These are phyloP conservation scores for Nomada flava DNA, from an alignment of 2,888 invertebrate species.

Conservation along the genomic window DNA sequence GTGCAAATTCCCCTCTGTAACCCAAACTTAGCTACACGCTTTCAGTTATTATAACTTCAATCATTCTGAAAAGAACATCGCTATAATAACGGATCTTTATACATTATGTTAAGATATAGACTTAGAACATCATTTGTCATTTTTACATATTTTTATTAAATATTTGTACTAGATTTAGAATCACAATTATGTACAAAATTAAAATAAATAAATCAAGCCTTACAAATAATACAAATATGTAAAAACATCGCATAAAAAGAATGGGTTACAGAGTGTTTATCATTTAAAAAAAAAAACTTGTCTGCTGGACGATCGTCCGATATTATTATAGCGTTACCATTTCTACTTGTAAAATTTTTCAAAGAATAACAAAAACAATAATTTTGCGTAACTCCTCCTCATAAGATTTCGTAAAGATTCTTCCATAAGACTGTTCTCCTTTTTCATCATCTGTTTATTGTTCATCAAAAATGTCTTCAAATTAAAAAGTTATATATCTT, in stretches of 20 bases:
- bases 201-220: constrained; percentile 52
- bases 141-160: constrained; percentile 42
- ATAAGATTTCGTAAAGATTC: too few relatives aligned
- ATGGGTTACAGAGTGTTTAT: constrained; percentile 37
- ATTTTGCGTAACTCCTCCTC: not conserved
- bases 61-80: not conserved
- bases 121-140: constrained; percentile 20
- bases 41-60: constrained; percentile 11
- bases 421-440: not conserved
- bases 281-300: not conserved
- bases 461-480: not conserved
- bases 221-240: constrained; percentile 45
- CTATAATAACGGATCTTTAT: constrained; percentile 1
- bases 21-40: constrained; percentile 16
- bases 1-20: constrained; percentile 21
- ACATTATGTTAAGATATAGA: constrained; percentile 20
- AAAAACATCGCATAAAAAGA: constrained; percentile 10
- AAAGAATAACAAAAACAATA: not conserved
- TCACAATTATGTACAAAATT: constrained; percentile 47
- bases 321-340: not conserved
- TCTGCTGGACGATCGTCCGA: not conserved
- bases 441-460: not conserved
- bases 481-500: too few relatives aligned
- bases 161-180: constrained; percentile 39
- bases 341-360: not conserved